Percentiles rank a stretch among this genome's conserved stretches.
These are phyloP conservation scores for Muscicapa striata DNA, from an alignment of 2,797 vertebrate genomes.

Conservation along the genomic window DNA sequence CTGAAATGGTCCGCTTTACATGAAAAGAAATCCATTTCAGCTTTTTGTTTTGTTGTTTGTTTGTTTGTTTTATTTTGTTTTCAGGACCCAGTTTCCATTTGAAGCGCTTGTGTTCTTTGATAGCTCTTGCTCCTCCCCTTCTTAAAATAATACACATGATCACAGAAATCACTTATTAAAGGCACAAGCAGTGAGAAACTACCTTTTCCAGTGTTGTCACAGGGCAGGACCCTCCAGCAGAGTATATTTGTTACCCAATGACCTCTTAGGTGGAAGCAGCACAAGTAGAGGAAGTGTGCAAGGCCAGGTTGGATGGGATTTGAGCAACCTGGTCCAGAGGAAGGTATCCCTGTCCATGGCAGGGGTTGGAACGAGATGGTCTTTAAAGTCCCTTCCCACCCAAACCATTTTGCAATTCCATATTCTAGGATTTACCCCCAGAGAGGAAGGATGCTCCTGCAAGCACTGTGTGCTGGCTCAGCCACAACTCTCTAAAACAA, in stretches of 20 bases:
- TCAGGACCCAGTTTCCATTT: background rate
- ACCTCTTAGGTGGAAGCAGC: background rate
- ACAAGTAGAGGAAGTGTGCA: background rate
- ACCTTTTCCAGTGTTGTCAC: background rate
- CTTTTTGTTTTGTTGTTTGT: background rate
- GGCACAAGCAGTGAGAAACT: background rate
- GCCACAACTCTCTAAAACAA: background rate
- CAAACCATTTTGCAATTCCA: background rate
- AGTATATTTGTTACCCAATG: background rate
- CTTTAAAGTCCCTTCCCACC: background rate
- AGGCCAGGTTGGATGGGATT: background rate
- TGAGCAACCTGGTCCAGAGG: background rate
- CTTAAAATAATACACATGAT: background rate
- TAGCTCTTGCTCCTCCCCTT: background rate
- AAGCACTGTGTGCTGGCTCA: background rate
- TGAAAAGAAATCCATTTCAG: background rate
- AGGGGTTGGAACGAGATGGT: fast-evolving
- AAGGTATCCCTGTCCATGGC: background rate
- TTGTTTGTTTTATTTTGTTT: background rate
- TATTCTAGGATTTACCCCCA: background rate
- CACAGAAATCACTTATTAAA: background rate
- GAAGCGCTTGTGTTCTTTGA: background rate
- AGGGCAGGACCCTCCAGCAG: background rate
- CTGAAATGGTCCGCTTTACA: background rate
- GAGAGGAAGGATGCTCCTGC: background rate